phyloP scores from a whole-genome alignment of 2,113 vertebrate species.

The Glareola pratincola region DNA sequence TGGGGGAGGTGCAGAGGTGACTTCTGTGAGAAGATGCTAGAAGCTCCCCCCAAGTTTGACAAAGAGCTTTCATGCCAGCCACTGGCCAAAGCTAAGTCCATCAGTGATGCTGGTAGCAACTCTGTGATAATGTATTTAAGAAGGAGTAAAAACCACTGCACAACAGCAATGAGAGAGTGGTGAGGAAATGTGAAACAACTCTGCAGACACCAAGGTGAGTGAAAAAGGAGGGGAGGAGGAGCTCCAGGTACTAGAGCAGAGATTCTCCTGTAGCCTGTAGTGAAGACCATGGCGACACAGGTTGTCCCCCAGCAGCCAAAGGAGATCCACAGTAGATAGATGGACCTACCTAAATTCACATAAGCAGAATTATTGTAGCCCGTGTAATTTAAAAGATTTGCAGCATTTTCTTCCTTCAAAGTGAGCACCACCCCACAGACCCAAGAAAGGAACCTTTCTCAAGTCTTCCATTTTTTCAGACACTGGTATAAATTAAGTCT shows the following conservation, averaged over 20 bases:
- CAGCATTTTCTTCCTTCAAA: not conserved
- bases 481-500: not conserved
- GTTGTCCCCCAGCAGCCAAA: too few relatives aligned
- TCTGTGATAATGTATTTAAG: not conserved
- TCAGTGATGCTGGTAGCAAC: rapidly evolving
- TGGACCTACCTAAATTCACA: not conserved
- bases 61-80: not conserved
- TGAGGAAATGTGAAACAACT: not conserved
- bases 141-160: rapidly evolving
- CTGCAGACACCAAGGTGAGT: not conserved
- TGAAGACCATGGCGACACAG: not conserved
- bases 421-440: rapidly evolving
- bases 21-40: not conserved
- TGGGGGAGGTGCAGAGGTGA: rapidly evolving
- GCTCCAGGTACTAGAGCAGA: not conserved
- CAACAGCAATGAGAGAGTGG: not conserved
- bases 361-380: not conserved
- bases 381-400: not conserved
- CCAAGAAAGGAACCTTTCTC: not conserved
- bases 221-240: not conserved
- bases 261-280: rapidly evolving
- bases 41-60: rapidly evolving
- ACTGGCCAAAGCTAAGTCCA: not conserved
- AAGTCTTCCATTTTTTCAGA: not conserved
- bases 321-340: rapidly evolving